Conservation (phyloP, 2,888 invertebrate species). For the Carcina quercana region DNA sequence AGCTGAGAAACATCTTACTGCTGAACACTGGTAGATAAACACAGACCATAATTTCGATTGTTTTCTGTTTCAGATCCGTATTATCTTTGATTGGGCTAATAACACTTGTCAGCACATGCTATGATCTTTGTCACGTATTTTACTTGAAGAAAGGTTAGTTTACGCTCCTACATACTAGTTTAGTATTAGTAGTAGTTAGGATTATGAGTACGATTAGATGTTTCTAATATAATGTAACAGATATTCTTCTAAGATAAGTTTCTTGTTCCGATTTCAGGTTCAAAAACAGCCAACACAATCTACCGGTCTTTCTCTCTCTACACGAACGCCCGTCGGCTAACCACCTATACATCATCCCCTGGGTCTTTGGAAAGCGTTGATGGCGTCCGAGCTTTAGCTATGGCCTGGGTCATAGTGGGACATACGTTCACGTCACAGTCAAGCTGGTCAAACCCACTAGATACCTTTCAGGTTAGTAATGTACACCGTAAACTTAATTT, state of each 20-base stretch:
- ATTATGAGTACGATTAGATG: background rate
- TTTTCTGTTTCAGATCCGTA: constrained; percentile 20
- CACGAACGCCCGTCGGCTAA: constrained; percentile 29
- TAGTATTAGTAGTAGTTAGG: background rate
- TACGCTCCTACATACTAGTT: background rate
- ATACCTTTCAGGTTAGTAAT: constrained; percentile 11
- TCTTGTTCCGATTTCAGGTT: constrained; percentile 18
- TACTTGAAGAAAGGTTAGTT: constrained; percentile 22
- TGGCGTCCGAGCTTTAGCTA: constrained; percentile 39
- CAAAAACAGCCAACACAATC: constrained; percentile 7
- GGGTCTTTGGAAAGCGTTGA: constrained; percentile 35
- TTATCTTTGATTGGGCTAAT: constrained; percentile 23
- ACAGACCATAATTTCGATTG: too few species aligned
- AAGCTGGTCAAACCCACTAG: constrained; percentile 15
- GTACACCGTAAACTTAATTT: too few species aligned
- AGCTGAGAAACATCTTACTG: too few species aligned
- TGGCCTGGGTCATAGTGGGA: constrained; percentile 42
- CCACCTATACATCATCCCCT: constrained; percentile 21
- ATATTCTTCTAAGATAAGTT: background rate
- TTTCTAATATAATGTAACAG: background rate
- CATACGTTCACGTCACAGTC: constrained; percentile 24
- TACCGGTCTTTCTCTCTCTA: constrained; percentile 20
- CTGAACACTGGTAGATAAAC: too few species aligned
- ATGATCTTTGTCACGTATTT: constrained; percentile 23
- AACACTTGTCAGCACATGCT: constrained; percentile 23